Percentiles rank a stretch among this genome's conserved stretches.
phyloP scores from a whole-genome alignment of 2,888 invertebrate genomes.

The Ypsolopha sequella region DNA sequence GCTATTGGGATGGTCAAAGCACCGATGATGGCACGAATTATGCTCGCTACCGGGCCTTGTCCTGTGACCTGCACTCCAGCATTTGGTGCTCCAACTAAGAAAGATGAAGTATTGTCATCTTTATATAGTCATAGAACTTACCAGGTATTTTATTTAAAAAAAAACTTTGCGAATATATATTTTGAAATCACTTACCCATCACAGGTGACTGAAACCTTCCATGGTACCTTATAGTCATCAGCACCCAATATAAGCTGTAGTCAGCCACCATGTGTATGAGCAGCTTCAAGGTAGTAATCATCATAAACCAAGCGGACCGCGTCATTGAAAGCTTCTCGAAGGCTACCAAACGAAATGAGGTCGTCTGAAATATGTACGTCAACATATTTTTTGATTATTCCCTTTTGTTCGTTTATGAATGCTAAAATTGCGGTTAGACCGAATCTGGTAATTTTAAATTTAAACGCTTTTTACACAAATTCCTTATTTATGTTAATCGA shows the following conservation, averaged over 20 bases:
- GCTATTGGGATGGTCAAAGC: slow-evolving; percentile 32
- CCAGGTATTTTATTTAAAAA: neutral
- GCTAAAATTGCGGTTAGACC: neutral
- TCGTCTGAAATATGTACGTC: slow-evolving; percentile 46
- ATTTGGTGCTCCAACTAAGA: slow-evolving; percentile 30
- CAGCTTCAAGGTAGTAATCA: slow-evolving; percentile 77
- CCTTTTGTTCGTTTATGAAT: neutral
- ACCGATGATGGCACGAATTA: slow-evolving; percentile 30
- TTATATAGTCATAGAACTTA: neutral
- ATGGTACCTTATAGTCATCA: slow-evolving; percentile 56
- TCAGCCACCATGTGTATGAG: slow-evolving; percentile 81
- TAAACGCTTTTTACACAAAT: too few species aligned
- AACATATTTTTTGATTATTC: neutral
- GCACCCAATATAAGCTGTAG: slow-evolving; percentile 84
- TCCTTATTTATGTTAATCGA: neutral
- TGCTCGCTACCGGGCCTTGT: slow-evolving; percentile 29
- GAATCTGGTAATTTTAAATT: neutral
- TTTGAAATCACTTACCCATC: neutral
- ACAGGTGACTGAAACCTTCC: slow-evolving; percentile 29
- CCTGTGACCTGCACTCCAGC: slow-evolving; percentile 32
- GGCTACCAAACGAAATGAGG: slow-evolving; percentile 70
- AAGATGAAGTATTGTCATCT: neutral
- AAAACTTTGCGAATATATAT: too few species aligned
- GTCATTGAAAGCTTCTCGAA: slow-evolving; percentile 70
- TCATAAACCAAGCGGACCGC: slow-evolving; percentile 70